These are phyloP conservation scores for Scrobipalpa atriplicella DNA, from an alignment of 2,888 invertebrate genomes.

Conservation along the genomic window DNA sequence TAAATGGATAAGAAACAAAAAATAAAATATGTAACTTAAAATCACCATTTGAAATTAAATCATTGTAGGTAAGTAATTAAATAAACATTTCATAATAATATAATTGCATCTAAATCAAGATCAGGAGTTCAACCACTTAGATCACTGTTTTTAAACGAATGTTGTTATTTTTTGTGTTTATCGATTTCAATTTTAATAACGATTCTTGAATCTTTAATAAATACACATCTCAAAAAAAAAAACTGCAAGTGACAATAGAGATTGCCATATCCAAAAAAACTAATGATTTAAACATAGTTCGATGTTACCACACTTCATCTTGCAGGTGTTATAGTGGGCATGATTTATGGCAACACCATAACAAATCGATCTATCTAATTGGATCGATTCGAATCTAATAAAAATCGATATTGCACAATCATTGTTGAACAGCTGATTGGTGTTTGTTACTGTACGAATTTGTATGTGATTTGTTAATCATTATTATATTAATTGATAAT, in stretches of 20 bases:
- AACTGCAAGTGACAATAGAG: not conserved
- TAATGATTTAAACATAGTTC: constrained; percentile 22
- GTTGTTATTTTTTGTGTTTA: no score
- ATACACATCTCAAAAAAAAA: no score
- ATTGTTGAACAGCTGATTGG: constrained; percentile 26
- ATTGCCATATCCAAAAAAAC: constrained; percentile 32
- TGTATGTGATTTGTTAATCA: not conserved
- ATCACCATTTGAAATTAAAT: not conserved
- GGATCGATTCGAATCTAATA: constrained; percentile 52
- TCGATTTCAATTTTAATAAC: no score
- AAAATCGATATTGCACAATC: constrained; percentile 55
- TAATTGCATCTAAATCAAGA: no score
- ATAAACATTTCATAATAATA: no score
- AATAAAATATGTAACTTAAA: not conserved
- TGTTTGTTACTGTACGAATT: not conserved
- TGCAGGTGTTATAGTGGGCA: constrained; percentile 57
- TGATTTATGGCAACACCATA: constrained; percentile 73
- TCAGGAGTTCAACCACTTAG: no score
- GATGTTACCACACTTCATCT: constrained; percentile 39
- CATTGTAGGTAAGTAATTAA: not conserved
- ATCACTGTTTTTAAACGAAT: no score
- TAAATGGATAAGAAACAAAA: not conserved
- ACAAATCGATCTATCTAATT: constrained; percentile 70
- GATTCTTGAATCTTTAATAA: no score
- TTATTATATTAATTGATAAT: not conserved